Percentiles rank a stretch among this genome's conserved stretches.
These are phyloP conservation scores for Leptinotarsa tumamoca DNA, from an alignment of 2,888 invertebrate species.

Conservation along the genomic window DNA sequence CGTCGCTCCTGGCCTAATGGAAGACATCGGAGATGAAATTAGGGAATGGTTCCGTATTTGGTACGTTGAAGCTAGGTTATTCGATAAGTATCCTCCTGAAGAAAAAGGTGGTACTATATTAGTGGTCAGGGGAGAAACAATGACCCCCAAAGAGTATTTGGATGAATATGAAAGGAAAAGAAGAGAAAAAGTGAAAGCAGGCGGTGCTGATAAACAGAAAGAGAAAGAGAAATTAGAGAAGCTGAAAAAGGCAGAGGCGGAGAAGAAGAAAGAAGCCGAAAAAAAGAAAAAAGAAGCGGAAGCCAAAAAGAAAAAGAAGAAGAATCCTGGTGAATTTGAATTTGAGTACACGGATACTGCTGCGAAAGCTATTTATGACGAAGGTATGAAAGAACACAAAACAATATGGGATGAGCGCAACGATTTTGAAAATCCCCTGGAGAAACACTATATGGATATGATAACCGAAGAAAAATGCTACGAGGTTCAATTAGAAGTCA, in stretches of 20 bases:
- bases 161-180: constrained; percentile 61
- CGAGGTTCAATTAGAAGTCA: constrained; percentile 75
- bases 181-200: constrained; percentile 55
- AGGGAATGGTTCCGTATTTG: constrained; percentile 80
- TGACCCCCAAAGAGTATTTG: constrained; percentile 72
- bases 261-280: constrained; percentile 57
- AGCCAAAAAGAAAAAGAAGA: constrained; percentile 53
- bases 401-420: constrained; percentile 68
- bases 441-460: constrained; percentile 74
- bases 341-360: constrained; percentile 57
- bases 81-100: constrained; percentile 80
- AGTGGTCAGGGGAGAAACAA: constrained; percentile 71
- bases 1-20: constrained; percentile 73
- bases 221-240: constrained; percentile 51
- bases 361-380: constrained; percentile 63
- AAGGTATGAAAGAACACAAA: constrained; percentile 67
- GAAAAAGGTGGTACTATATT: constrained; percentile 77
- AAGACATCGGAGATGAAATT: constrained; percentile 82
- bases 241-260: constrained; percentile 54
- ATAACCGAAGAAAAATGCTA: constrained; percentile 75
- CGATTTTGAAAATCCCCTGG: constrained; percentile 70
- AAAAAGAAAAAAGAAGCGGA: constrained; percentile 66
- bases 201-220: constrained; percentile 48
- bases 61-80: constrained; percentile 71
- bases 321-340: constrained; percentile 56